Base-by-base conservation (phyloP, 1,140 invertebrate species). In the silkworm (Bombyx mori) region DNA sequence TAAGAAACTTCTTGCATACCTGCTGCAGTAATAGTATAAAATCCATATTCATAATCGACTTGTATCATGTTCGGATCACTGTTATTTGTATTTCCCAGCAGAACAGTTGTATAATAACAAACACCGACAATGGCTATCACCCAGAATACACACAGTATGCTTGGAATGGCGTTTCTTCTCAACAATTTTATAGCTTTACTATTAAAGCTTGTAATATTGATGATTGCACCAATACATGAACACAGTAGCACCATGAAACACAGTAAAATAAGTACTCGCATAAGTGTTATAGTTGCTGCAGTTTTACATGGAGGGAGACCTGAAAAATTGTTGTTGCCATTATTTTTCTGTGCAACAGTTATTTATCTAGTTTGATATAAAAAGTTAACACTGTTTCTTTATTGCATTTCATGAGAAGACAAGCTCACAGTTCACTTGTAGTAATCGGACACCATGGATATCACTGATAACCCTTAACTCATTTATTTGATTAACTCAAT, bases 41-140 rank as follows among this genome's bases (percentile, higher is more conserved):
- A 89, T 57, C 89, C 89, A 78, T 89, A 89, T 67, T 90, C 89
- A 75, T 89, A 90, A 67, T 87, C 81, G 22, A 90, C 88, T 66
- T 88, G 81, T 67, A 85, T 77, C 35, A 77, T 73, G 61, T 82
- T 80, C 6, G 78, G 68, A 52, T 82, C 74, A 65, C 75, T 77
- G 50, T 82, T 80, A 60, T 88, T 86, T 54, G 73, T 75, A 69
- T 87, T 88, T 5, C 89, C 76, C 51, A 89, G 69, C 10, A 86
- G 81, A 50, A 87, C 80, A 12, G 89, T 89, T 10, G 88, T 87
- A 57, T 89, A 89, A 61, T 90, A 90, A 63, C 89, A 88, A 22
- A 89, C 85, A 22, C 88, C 88, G 7, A 90, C 86, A 56, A 90
- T 89, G 44, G 82, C 79, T n/a, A 89, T 88, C 48, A 90, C 85